Percentiles rank a stretch among this genome's conserved stretches.
These are phyloP conservation scores for Sanderia malayensis DNA, from an alignment of 30 jellyfish, hydroid and myxozoan genomes.

Conservation along the genomic window DNA sequence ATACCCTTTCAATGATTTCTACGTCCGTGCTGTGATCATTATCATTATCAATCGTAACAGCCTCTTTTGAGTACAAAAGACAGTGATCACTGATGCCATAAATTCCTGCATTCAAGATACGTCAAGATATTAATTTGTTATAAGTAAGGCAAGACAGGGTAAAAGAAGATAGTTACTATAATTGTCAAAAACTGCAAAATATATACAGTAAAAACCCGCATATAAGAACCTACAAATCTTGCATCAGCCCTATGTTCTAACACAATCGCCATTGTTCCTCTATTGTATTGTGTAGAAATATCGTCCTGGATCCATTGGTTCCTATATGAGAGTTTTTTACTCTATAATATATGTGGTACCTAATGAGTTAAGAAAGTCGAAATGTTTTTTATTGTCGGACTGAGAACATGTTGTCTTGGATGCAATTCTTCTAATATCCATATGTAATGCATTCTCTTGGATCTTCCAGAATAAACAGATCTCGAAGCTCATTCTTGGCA, in stretches of 20 bases:
- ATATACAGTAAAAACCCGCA: no score
- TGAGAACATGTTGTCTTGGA: not conserved
- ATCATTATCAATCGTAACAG: conserved; percentile 22
- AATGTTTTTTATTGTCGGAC: conserved; percentile 48
- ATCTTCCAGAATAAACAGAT: conserved; percentile 76
- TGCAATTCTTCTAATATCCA: conserved; percentile 71
- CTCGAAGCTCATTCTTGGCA: conserved; percentile 79
- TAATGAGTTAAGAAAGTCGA: conserved; percentile 48
- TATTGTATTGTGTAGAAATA: no score
- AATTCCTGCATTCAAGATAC: no score
- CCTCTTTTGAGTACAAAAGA: conserved; percentile 71
- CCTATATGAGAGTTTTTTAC: no score
- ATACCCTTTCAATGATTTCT: conserved; percentile 44
- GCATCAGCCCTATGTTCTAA: no score
- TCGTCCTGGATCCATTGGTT: no score
- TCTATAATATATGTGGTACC: conserved; percentile 17
- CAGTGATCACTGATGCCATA: conserved; percentile 88
- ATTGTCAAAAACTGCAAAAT: no score
- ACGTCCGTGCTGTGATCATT: not conserved
- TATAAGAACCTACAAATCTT: no score
- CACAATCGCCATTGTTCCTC: no score
- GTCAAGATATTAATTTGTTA: no score
- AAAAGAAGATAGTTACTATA: no score
- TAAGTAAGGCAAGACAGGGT: no score
- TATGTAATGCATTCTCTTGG: conserved; percentile 74